Conservation (phyloP, 2,797 vertebrate species). For the Cygnus olor region DNA sequence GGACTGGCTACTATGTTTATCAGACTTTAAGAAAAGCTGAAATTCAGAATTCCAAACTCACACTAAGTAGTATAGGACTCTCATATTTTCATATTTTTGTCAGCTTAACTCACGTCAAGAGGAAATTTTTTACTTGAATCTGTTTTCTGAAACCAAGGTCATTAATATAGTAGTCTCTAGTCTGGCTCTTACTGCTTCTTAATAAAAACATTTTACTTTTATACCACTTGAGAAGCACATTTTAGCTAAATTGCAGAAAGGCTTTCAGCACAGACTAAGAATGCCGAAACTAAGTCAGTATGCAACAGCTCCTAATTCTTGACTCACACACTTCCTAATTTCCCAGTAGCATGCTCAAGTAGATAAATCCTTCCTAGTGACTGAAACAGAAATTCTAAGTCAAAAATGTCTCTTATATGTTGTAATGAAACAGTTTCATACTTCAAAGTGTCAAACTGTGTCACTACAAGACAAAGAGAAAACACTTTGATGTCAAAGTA, state of each 20-base stretch:
- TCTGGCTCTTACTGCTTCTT: neutral
- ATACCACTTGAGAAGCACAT: neutral
- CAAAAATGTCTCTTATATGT: neutral
- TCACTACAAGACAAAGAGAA: conserved; percentile 21
- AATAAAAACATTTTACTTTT: neutral
- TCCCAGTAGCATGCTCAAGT: fast-evolving
- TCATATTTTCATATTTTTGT: neutral
- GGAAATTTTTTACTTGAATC: neutral
- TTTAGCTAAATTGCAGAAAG: neutral
- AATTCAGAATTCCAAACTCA: neutral
- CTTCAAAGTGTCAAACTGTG: conserved; percentile 5
- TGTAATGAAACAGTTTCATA: conserved; percentile 5
- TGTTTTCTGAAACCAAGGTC: neutral
- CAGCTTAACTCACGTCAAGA: neutral
- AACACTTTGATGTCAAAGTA: conserved; percentile 29
- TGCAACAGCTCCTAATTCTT: neutral
- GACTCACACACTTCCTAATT: neutral
- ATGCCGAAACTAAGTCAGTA: neutral
- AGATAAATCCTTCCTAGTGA: conserved; percentile 16
- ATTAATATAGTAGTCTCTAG: neutral
- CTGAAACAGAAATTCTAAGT: conserved; percentile 29
- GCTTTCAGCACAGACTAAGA: neutral
- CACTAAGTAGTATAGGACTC: neutral
- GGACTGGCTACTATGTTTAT: neutral
- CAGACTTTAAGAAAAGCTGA: neutral